Conservation (phyloP, 2,888 invertebrate species). For the Hemithea aestivaria region DNA sequence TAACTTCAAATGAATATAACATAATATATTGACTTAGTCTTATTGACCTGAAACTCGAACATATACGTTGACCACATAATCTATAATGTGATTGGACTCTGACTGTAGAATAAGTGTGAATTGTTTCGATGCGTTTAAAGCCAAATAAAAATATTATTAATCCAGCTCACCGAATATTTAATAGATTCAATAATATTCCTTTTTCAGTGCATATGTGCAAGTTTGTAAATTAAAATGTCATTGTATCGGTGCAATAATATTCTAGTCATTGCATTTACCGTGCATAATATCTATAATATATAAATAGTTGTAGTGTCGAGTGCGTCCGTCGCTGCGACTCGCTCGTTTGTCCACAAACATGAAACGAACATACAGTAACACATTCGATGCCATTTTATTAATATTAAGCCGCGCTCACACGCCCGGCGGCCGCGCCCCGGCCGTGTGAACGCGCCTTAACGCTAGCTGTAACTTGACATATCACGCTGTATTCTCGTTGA, state of each 20-base stretch:
- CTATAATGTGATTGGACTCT: too few relatives aligned
- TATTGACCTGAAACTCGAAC: too few relatives aligned
- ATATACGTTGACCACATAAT: too few relatives aligned
- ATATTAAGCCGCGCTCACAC: constrained; percentile 21
- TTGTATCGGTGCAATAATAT: neutral
- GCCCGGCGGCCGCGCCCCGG: constrained; percentile 4
- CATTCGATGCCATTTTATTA: constrained; percentile 50
- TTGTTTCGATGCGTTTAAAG: too few relatives aligned
- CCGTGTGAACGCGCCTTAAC: constrained; percentile 25
- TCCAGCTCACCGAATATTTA: too few relatives aligned
- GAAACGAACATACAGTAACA: constrained; percentile 41
- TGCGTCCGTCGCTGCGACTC: constrained; percentile 26
- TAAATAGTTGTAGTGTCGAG: constrained; percentile 1
- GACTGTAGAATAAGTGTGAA: too few relatives aligned
- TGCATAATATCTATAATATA: neutral
- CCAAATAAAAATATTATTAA: too few relatives aligned
- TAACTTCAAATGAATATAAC: too few relatives aligned
- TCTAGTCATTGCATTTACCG: constrained; percentile 11
- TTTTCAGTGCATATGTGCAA: too few relatives aligned
- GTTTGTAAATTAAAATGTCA: too few relatives aligned
- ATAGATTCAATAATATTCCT: too few relatives aligned
- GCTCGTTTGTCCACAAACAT: constrained; percentile 41
- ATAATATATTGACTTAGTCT: too few relatives aligned
- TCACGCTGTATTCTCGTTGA: constrained; percentile 49
- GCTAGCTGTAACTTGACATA: constrained; percentile 57